Percentiles rank a stretch among this genome's conserved stretches.
phyloP scores from a whole-genome alignment of 2,113 vertebrate species.

The Nipponia nippon region DNA sequence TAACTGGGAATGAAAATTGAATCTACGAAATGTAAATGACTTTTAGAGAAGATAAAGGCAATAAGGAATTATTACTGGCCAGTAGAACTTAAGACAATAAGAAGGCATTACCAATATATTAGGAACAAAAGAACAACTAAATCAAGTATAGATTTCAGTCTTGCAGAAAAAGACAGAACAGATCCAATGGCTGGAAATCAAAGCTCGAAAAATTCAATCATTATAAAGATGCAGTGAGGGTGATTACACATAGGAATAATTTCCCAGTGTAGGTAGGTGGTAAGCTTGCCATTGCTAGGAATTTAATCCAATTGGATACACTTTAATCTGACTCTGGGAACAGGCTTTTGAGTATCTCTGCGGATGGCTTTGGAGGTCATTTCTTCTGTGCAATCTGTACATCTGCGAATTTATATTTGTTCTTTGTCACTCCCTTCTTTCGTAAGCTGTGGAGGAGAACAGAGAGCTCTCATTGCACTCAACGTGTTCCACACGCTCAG shows the following conservation, averaged over 20 bases:
- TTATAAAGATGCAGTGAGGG: neutral
- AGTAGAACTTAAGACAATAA: neutral
- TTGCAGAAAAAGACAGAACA: neutral
- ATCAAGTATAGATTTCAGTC: conserved; percentile 16
- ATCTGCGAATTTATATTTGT: conserved; percentile 2
- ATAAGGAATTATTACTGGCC: conserved; percentile 15
- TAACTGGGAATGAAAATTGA: conserved; percentile 26
- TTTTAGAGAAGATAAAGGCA: neutral
- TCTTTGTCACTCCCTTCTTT: neutral
- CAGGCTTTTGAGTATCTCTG: neutral
- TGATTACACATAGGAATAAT: conserved; percentile 18
- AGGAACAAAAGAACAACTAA: conserved; percentile 25
- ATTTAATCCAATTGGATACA: conserved; percentile 45
- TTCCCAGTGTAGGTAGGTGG: conserved; percentile 41
- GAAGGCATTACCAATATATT: neutral
- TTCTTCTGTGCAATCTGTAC: neutral
- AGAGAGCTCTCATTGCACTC: neutral
- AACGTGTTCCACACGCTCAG: neutral
- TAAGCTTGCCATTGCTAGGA: conserved; percentile 30
- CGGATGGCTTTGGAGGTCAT: neutral
- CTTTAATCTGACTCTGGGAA: conserved; percentile 23
- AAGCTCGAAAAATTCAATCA: conserved; percentile 37
- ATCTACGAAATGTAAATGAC: conserved; percentile 14
- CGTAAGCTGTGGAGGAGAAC: neutral
- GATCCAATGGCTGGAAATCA: conserved; percentile 17